phyloP scores from a whole-genome alignment of 2,797 vertebrate species.

The Steatocranus sp. region DNA sequence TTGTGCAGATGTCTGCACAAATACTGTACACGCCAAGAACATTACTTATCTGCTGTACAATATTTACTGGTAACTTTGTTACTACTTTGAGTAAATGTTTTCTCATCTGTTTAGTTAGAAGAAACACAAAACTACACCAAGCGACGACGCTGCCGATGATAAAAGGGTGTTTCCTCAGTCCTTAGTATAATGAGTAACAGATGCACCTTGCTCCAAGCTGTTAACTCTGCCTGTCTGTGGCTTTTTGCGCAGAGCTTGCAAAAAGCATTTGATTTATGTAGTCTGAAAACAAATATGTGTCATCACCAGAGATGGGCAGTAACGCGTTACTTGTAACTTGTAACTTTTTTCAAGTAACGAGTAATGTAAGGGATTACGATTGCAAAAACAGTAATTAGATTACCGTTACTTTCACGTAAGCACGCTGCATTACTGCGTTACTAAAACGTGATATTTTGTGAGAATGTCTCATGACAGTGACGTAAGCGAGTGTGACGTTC shows the following conservation, averaged over 20 bases:
- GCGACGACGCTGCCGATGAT: accelerated
- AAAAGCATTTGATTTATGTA: not conserved
- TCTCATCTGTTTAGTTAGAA: not conserved
- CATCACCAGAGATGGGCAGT: accelerated
- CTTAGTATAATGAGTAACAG: not conserved
- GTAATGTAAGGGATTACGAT: not conserved
- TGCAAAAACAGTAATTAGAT: accelerated
- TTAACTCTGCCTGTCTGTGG: not conserved
- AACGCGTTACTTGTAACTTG: not conserved
- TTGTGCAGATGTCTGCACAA: not conserved
- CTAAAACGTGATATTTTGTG: not conserved
- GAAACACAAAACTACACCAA: not conserved
- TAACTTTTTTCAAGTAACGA: not conserved
- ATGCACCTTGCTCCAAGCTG: not conserved
- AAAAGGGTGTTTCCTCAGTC: not conserved
- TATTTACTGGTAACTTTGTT: not conserved
- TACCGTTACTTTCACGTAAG: accelerated
- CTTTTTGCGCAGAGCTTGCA: not conserved
- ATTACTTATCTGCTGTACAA: not conserved
- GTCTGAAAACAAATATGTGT: not conserved
- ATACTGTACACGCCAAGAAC: not conserved
- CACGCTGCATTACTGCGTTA: not conserved
- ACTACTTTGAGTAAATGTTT: not conserved
- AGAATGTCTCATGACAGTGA: accelerated
- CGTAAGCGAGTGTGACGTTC: accelerated